These are phyloP conservation scores for Margarornis squamiger DNA, from an alignment of 2,797 vertebrate species.

Conservation along the genomic window DNA sequence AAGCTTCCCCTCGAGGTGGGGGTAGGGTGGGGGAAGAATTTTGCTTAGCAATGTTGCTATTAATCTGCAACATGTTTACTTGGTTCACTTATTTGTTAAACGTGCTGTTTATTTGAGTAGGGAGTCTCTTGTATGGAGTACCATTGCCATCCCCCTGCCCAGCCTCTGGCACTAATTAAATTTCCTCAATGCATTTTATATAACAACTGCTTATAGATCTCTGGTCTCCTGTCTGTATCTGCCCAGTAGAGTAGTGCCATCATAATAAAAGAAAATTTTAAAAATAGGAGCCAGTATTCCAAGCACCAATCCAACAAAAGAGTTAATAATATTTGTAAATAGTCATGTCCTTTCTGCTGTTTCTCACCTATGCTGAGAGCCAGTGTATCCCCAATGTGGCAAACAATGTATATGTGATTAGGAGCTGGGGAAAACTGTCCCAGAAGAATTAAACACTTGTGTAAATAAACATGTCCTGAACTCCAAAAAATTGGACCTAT, in stretches of 20 bases:
- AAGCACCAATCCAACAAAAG: background rate
- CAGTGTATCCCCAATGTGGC: fast-evolving
- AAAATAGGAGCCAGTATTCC: background rate
- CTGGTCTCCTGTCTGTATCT: background rate
- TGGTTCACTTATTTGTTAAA: background rate
- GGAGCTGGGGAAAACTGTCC: background rate
- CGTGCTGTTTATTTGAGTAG: background rate
- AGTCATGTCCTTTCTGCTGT: background rate
- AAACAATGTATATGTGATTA: background rate
- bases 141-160: background rate
- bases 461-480: background rate
- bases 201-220: background rate
- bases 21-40: background rate
- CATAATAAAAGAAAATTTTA: background rate
- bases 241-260: background rate
- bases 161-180: background rate
- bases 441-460: background rate
- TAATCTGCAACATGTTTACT: background rate
- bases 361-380: background rate
- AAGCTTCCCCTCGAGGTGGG: background rate
- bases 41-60: background rate
- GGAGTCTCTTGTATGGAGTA: background rate
- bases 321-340: background rate
- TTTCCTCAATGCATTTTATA: background rate
- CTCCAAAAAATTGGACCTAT: background rate